Evolutionary conservation across 2,797 vertebrate species (phyloP).

Genomic region (Zenarchopterus dispar): DNA sequence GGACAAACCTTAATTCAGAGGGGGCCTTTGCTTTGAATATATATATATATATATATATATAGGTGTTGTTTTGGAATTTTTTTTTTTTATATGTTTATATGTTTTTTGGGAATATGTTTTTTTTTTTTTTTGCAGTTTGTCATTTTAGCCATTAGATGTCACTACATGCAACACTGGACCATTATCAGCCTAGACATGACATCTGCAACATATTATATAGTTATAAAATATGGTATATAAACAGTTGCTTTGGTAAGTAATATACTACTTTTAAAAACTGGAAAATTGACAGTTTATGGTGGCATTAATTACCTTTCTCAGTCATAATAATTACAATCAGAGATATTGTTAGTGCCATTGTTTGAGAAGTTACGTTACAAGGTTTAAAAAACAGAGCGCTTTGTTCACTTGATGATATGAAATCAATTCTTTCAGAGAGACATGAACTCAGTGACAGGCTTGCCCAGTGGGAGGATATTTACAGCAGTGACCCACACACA

Average conservation of each 20-base stretch:
- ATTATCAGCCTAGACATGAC: neutral
- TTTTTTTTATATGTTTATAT: too few relatives aligned
- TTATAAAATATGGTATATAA: too few relatives aligned
- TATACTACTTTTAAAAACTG: too few relatives aligned
- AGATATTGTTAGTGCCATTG: slow-evolving; percentile 15
- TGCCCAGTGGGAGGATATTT: slow-evolving; percentile 48
- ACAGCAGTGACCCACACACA: slow-evolving; percentile 36
- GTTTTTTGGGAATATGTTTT: too few relatives aligned
- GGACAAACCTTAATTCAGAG: too few relatives aligned
- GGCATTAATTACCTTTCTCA: neutral
- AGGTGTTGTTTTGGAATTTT: too few relatives aligned
- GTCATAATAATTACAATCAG: neutral
- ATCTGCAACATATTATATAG: too few relatives aligned
- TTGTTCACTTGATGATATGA: slow-evolving; percentile 43
- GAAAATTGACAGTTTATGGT: neutral
- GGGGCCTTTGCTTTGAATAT: too few relatives aligned
- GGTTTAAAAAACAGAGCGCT: slow-evolving; percentile 18
- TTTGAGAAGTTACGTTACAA: slow-evolving; percentile 13
- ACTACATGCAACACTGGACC: too few relatives aligned
- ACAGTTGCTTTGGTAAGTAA: neutral
- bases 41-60: too few relatives aligned
- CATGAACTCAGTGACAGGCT: slow-evolving; percentile 45
- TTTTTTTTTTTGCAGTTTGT: neutral
- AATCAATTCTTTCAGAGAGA: slow-evolving; percentile 57
- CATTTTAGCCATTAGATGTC: neutral